phyloP scores from a whole-genome alignment of 2,888 invertebrate genomes.

The Melanchra persicariae region DNA sequence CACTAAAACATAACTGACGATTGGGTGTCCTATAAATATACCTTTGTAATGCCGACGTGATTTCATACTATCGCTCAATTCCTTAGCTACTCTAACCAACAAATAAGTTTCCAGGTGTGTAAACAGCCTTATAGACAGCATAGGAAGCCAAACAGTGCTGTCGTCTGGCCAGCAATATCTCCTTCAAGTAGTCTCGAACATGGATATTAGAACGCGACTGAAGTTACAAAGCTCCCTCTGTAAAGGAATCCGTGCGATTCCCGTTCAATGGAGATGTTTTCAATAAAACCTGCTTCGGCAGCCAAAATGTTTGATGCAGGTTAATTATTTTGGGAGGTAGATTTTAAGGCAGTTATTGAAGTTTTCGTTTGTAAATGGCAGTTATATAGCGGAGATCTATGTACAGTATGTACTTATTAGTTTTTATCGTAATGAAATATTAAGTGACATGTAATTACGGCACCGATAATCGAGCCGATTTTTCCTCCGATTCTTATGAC shows the following conservation, averaged over 20 bases:
- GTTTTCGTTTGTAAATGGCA: neutral
- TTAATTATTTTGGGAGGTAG: slow-evolving; percentile 54
- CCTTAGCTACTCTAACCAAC: neutral
- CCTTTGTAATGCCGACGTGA: too few species aligned
- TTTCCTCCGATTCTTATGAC: too few species aligned
- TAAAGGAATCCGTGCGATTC: slow-evolving; percentile 58
- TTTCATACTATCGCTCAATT: neutral
- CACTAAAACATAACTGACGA: too few species aligned
- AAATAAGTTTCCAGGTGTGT: slow-evolving; percentile 19
- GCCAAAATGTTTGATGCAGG: slow-evolving; percentile 14
- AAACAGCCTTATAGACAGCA: slow-evolving; percentile 37
- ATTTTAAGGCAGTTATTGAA: slow-evolving; percentile 12
- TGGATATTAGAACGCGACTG: slow-evolving; percentile 67
- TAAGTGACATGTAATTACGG: too few species aligned
- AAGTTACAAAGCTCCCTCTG: slow-evolving; percentile 63
- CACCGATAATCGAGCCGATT: too few species aligned
- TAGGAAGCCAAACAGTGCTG: slow-evolving; percentile 61
- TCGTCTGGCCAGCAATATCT: slow-evolving; percentile 66
- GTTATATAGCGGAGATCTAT: neutral
- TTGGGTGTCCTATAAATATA: too few species aligned
- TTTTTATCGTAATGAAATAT: too few species aligned
- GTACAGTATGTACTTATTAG: too few species aligned
- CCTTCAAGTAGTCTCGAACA: slow-evolving; percentile 63
- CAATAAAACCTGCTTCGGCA: slow-evolving; percentile 59
- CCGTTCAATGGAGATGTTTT: slow-evolving; percentile 65